These are phyloP conservation scores for Todiramphus chloris DNA, from an alignment of 2,113 vertebrate species.

Conservation along the genomic window DNA sequence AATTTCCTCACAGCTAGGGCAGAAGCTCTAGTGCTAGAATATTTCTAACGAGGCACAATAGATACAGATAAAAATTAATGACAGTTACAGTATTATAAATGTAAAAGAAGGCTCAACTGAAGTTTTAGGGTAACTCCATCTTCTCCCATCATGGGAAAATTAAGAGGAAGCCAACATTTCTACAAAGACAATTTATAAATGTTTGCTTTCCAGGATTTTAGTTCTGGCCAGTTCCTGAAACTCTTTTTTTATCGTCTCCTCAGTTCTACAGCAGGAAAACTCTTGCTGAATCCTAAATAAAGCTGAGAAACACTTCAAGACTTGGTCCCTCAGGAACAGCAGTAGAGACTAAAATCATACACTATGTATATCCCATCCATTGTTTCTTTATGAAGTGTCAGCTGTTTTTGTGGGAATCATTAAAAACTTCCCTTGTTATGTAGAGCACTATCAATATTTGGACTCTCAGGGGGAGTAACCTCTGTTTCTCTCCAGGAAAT, in stretches of 20 bases:
- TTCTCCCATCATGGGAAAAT: neutral
- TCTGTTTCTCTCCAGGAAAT: neutral
- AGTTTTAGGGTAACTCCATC: neutral
- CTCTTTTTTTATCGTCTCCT: neutral
- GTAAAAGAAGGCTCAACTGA: neutral
- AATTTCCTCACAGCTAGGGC: neutral
- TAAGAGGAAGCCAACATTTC: neutral
- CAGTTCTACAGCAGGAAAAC: neutral
- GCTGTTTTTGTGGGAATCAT: neutral
- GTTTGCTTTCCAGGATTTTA: constrained; percentile 16
- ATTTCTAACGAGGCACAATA: neutral
- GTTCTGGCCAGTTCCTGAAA: neutral
- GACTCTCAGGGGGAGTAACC: neutral
- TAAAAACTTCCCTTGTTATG: constrained; percentile 4
- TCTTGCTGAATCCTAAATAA: neutral
- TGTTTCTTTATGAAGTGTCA: neutral
- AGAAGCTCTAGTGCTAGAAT: neutral
- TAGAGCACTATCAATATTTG: neutral
- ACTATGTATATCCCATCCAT: neutral
- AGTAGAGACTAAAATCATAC: neutral
- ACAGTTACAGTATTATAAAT: neutral
- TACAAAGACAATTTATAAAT: neutral
- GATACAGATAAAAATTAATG: neutral
- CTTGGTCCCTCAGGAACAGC: neutral
- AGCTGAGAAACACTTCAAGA: neutral